Evolutionary conservation across 2,888 invertebrate genomes (phyloP).

Genomic region (Acrobasis consociella): DNA sequence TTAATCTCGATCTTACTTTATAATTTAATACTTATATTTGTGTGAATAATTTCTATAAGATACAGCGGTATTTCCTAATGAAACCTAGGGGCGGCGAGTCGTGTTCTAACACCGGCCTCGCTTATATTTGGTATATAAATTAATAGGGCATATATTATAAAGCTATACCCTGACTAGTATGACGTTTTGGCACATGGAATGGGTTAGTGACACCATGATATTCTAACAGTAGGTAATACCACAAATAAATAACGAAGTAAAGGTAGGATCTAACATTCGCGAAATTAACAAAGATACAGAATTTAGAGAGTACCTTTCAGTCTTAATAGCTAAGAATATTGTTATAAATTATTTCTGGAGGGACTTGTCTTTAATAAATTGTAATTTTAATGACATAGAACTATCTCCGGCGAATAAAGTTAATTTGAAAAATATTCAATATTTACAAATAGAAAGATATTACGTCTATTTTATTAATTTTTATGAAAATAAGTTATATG

Average conservation of each 20-base stretch:
- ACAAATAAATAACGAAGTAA: slow-evolving; percentile 39
- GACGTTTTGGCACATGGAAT: slow-evolving; percentile 71
- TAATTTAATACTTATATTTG: slow-evolving; percentile 57
- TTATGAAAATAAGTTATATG: slow-evolving; percentile 60
- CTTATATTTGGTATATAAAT: slow-evolving; percentile 44
- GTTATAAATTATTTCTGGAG: slow-evolving; percentile 74
- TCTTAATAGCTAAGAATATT: slow-evolving; percentile 77
- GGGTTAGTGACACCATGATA: slow-evolving; percentile 60
- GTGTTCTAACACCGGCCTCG: slow-evolving; percentile 45
- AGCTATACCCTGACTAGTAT: slow-evolving; percentile 74
- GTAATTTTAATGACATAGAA: slow-evolving; percentile 59
- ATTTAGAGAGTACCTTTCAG: slow-evolving; percentile 69
- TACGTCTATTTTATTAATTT: slow-evolving; percentile 42
- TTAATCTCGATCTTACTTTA: slow-evolving; percentile 56
- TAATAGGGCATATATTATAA: slow-evolving; percentile 53
- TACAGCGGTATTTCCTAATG: slow-evolving; percentile 51
- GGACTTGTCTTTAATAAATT: slow-evolving; percentile 71
- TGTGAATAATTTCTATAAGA: slow-evolving; percentile 53
- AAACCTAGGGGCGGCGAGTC: slow-evolving; percentile 41
- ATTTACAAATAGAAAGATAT: slow-evolving; percentile 55
- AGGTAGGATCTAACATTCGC: slow-evolving; percentile 37
- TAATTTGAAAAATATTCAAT: slow-evolving; percentile 66
- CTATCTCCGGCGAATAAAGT: slow-evolving; percentile 58
- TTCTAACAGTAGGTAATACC: slow-evolving; percentile 42
- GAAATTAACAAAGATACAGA: slow-evolving; percentile 47